phyloP scores from a whole-genome alignment of 2,113 vertebrate species.

The Gambusia holbrooki region DNA sequence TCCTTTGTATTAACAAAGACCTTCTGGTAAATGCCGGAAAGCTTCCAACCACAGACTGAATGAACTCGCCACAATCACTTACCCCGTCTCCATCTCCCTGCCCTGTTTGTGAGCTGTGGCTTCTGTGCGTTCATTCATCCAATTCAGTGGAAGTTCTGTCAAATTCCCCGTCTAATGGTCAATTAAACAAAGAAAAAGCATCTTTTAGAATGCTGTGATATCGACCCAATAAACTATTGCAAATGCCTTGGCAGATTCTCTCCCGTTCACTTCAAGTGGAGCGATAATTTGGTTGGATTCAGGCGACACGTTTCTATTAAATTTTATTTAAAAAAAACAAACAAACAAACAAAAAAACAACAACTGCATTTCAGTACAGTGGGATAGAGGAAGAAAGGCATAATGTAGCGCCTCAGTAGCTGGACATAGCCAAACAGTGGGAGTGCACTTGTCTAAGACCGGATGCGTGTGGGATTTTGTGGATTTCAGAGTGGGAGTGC shows the following conservation, averaged over 20 bases:
- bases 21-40: constrained; percentile 22
- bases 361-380: not conserved
- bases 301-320: not conserved
- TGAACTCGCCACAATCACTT: constrained; percentile 6
- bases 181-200: constrained; percentile 44
- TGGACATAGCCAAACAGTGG: constrained; percentile 27
- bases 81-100: not conserved
- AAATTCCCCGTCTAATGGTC: constrained; percentile 36
- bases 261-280: constrained; percentile 1
- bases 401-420: constrained; percentile 44
- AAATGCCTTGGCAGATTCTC: constrained; percentile 15
- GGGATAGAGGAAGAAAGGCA: constrained; percentile 12
- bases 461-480: constrained; percentile 19
- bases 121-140: constrained; percentile 44
- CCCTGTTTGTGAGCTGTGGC: constrained; percentile 16
- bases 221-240: constrained; percentile 24
- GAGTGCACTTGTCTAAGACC: constrained; percentile 29
- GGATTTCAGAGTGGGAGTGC: constrained; percentile 52
- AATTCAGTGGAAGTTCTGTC: constrained; percentile 34
- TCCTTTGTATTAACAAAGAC: constrained; percentile 28
- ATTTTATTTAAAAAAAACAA: not conserved
- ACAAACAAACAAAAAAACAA: too few species aligned
- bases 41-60: constrained; percentile 22
- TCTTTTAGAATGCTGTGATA: constrained; percentile 39
- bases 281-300: constrained; percentile 1